Conservation (phyloP, 2,888 invertebrate species). For the Malthinus seriepunctatus region DNA sequence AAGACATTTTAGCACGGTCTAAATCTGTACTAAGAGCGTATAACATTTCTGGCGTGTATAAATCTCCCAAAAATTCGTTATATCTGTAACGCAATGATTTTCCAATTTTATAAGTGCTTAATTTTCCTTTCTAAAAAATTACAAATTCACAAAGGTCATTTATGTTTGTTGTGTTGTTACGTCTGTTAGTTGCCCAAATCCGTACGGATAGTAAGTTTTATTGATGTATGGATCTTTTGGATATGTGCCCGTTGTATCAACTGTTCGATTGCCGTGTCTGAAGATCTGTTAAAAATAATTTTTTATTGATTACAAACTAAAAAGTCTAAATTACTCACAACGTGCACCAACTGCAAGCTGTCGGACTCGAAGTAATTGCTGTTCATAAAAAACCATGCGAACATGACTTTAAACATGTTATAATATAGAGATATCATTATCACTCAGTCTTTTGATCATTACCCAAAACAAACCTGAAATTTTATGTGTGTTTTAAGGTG, state of each 20-base stretch:
- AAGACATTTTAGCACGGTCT: conserved; percentile 72
- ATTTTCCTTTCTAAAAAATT: conserved; percentile 39
- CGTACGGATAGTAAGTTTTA: conserved; percentile 69
- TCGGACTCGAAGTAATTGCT: too few species aligned
- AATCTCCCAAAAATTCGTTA: conserved; percentile 59
- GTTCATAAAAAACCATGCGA: too few species aligned
- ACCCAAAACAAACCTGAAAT: too few species aligned
- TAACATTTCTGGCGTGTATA: conserved; percentile 59
- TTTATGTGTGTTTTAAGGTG: too few species aligned
- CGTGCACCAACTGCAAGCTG: too few species aligned
- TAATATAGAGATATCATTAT: too few species aligned
- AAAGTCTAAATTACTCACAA: too few species aligned
- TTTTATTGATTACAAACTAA: too few species aligned
- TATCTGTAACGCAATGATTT: conserved; percentile 65
- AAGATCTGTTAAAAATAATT: conserved; percentile 58
- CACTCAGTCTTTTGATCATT: too few species aligned
- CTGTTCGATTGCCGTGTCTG: conserved; percentile 78
- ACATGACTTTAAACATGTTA: too few species aligned
- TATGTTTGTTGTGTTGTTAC: conserved; percentile 56
- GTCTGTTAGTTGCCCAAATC: conserved; percentile 76
- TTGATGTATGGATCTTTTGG: conserved; percentile 71
- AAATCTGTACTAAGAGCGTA: conserved; percentile 70
- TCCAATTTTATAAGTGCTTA: conserved; percentile 60
- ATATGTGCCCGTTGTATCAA: conserved; percentile 64
- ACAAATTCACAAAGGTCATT: background rate